These are phyloP conservation scores for Girardinus metallicus DNA, from an alignment of 2,797 vertebrate genomes.

Conservation along the genomic window DNA sequence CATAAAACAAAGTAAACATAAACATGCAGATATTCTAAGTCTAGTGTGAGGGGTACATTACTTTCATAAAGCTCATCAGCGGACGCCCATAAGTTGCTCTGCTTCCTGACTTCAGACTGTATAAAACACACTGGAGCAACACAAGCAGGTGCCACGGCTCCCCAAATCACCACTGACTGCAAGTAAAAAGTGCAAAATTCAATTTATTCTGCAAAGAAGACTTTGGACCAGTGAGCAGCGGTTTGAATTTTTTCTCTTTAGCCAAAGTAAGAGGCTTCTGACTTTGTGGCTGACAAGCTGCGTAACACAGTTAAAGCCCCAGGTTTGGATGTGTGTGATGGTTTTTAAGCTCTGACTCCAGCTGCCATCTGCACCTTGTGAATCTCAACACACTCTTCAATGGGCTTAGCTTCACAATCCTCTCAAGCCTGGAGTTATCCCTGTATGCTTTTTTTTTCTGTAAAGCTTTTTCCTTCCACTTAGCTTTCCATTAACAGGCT, in stretches of 20 bases:
- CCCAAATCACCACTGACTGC: neutral
- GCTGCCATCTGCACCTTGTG: neutral
- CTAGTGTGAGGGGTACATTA: neutral
- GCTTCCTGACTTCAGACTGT: neutral
- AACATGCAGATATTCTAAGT: neutral
- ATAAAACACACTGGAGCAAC: neutral
- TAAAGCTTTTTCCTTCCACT: neutral
- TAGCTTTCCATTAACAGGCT: neutral
- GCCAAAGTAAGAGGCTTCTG: neutral
- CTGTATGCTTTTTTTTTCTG: neutral
- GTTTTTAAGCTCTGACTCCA: neutral
- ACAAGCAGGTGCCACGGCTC: neutral
- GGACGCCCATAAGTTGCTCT: neutral
- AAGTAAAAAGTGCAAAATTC: neutral
- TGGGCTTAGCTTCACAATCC: neutral
- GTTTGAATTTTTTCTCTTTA: neutral
- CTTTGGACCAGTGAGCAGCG: neutral
- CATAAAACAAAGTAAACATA: neutral
- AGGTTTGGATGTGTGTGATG: neutral
- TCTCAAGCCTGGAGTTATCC: neutral
- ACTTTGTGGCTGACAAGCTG: neutral
- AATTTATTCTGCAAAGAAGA: neutral
- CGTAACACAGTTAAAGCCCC: neutral
- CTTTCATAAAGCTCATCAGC: neutral
- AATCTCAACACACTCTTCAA: neutral